These are phyloP conservation scores for Sialia sialis DNA, from an alignment of 2,113 vertebrate genomes.

Conservation along the genomic window DNA sequence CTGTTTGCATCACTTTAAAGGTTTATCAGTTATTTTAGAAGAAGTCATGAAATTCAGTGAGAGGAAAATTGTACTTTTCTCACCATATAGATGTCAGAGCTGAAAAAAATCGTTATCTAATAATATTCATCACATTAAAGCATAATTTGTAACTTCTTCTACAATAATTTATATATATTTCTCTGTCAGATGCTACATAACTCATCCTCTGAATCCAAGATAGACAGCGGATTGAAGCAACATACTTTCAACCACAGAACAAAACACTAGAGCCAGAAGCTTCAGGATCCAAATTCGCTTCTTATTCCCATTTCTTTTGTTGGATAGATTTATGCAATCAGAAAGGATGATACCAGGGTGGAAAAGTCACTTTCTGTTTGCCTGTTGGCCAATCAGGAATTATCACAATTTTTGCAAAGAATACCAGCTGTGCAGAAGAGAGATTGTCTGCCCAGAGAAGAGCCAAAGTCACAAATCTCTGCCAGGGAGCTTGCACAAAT, in stretches of 20 bases:
- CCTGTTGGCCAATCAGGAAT: background rate
- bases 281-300: background rate
- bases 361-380: background rate
- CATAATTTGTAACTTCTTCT: background rate
- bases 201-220: background rate
- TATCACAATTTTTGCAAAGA: background rate
- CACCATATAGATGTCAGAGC: background rate
- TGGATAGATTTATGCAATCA: background rate
- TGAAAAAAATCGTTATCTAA: background rate
- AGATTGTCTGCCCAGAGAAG: background rate
- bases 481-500: background rate
- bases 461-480: background rate
- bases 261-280: background rate
- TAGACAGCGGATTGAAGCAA: background rate
- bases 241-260: background rate
- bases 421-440: background rate
- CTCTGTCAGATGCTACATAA: background rate
- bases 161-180: background rate
- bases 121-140: background rate
- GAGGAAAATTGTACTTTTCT: background rate
- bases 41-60: background rate
- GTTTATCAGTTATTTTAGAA: background rate
- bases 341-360: background rate
- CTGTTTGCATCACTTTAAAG: background rate
- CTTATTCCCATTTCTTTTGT: background rate